phyloP scores from a whole-genome alignment of 2,797 vertebrate species.

The Siniperca scherzeri region DNA sequence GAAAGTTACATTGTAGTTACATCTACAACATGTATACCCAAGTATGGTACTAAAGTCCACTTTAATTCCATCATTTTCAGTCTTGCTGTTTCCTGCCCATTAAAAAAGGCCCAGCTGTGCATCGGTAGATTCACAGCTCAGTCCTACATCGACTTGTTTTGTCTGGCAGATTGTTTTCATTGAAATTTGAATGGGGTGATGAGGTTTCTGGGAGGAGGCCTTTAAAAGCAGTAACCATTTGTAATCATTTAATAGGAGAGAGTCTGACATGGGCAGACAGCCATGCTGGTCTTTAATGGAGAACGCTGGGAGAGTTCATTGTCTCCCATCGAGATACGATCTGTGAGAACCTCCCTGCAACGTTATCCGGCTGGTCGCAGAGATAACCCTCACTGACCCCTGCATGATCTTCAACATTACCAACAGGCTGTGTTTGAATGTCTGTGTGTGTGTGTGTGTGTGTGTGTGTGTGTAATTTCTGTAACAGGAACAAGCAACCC shows the following conservation, averaged over 20 bases:
- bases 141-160: background rate
- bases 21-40: background rate
- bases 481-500: background rate
- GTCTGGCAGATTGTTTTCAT: slow-evolving; percentile 43
- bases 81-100: slow-evolving; percentile 3
- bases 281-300: slow-evolving; percentile 19
- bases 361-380: slow-evolving; percentile 15
- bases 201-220: slow-evolving; percentile 37
- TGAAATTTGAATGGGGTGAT: slow-evolving; percentile 39
- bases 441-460: background rate
- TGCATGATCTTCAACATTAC: background rate
- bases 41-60: background rate
- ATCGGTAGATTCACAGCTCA: background rate
- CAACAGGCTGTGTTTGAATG: slow-evolving; percentile 1
- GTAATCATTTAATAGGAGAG: slow-evolving; percentile 51
- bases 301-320: slow-evolving; percentile 43
- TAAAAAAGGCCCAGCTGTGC: slow-evolving; percentile 21
- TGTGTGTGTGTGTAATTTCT: background rate
- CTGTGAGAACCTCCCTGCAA: slow-evolving; percentile 54
- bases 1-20: background rate
- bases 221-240: slow-evolving; percentile 31
- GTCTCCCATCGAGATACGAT: slow-evolving; percentile 51
- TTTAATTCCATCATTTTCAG: background rate
- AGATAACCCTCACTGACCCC: slow-evolving; percentile 56
- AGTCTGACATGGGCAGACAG: slow-evolving; percentile 53